These are phyloP conservation scores for Sarcophaga caerulescens DNA, from an alignment of 2,888 invertebrate genomes.

Conservation along the genomic window DNA sequence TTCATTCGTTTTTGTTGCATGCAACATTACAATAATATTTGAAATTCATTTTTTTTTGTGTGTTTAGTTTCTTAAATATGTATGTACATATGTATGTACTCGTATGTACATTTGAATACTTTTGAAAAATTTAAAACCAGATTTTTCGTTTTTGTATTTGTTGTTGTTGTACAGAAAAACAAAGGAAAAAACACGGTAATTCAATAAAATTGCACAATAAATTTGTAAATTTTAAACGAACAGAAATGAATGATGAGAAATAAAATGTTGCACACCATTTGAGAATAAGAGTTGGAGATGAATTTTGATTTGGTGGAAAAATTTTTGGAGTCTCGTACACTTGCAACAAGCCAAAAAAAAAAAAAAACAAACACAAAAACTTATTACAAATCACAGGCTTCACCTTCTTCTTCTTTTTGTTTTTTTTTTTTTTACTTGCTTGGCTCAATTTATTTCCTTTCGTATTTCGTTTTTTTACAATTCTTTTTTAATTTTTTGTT, in stretches of 20 bases:
- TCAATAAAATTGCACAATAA: background rate
- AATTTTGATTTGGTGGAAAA: background rate
- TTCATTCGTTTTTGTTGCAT: too few relatives aligned
- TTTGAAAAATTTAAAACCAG: background rate
- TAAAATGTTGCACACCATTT: background rate
- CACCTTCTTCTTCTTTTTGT: conserved; percentile 65
- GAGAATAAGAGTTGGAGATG: background rate
- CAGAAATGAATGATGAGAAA: too few relatives aligned
- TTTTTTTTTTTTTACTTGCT: conserved; percentile 45
- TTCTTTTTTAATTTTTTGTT: conserved; percentile 24
- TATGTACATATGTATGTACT: too few relatives aligned
- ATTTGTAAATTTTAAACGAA: background rate
- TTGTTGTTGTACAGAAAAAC: background rate
- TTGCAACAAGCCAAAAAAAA: conserved; percentile 41
- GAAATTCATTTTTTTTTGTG: too few relatives aligned
- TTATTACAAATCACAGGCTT: conserved; percentile 75
- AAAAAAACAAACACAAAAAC: conserved; percentile 42
- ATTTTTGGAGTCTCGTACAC: conserved; percentile 47
- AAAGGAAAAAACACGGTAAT: background rate
- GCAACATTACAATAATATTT: too few relatives aligned
- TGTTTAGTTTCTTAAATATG: too few relatives aligned
- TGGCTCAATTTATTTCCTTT: conserved; percentile 15
- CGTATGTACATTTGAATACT: background rate
- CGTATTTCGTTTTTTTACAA: conserved; percentile 8
- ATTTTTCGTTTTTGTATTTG: background rate